phyloP scores from a whole-genome alignment of 1,140 invertebrate species.

The Microplitis demolitor region DNA sequence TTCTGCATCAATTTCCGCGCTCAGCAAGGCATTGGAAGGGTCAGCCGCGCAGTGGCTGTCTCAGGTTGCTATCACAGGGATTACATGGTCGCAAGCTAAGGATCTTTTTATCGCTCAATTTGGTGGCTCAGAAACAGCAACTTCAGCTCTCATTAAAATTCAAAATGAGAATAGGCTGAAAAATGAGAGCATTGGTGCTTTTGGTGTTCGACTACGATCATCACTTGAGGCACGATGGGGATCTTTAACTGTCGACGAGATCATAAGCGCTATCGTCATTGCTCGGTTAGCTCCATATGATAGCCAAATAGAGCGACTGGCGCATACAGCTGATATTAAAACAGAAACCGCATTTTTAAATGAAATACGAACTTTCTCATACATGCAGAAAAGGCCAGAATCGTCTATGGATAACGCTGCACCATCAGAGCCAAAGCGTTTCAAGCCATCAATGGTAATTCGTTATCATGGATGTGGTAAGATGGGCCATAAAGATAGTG shows the following conservation, averaged over 20 bases:
- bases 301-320: neutral
- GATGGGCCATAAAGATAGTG: neutral
- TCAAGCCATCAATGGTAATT: neutral
- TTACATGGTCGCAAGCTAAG: neutral
- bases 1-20: too few species aligned
- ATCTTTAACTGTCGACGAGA: neutral
- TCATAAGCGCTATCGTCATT: neutral
- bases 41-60: neutral
- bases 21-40: too few species aligned
- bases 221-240: neutral
- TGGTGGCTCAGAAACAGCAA: neutral
- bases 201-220: neutral
- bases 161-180: neutral
- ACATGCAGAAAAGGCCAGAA: neutral
- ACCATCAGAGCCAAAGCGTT: neutral
- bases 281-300: neutral
- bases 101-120: constrained; percentile 5
- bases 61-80: neutral
- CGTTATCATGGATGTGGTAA: neutral
- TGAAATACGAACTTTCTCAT: neutral
- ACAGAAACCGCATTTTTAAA: neutral
- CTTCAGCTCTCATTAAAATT: neutral
- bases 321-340: neutral
- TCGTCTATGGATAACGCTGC: neutral
- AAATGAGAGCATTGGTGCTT: neutral